phyloP scores from a whole-genome alignment of 2,113 vertebrate species.

The Spilogale gracilis region DNA sequence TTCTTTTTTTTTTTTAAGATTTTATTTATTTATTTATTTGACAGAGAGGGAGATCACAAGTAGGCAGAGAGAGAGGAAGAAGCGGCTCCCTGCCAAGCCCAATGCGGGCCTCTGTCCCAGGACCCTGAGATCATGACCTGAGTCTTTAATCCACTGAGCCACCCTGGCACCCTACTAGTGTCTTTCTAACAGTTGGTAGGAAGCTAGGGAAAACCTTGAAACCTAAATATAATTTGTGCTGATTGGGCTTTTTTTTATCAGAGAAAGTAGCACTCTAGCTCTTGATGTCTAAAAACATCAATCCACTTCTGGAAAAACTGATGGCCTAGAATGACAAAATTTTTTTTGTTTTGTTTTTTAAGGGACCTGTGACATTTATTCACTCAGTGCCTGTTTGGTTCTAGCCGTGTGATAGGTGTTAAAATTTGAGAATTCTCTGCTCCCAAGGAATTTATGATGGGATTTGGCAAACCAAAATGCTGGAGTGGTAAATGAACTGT shows the following conservation, averaged over 20 bases:
- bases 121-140: too few species aligned
- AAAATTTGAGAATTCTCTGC: neutral
- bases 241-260: neutral
- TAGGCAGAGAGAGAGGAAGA: too few species aligned
- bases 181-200: neutral
- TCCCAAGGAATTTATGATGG: neutral
- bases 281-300: neutral
- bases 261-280: neutral
- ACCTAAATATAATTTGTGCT: neutral
- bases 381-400: neutral
- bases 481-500: neutral
- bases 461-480: constrained; percentile 11
- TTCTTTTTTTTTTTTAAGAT: too few species aligned
- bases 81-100: too few species aligned
- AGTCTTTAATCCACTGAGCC: too few species aligned
- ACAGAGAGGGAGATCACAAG: too few species aligned
- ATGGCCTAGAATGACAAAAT: neutral
- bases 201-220: constrained; percentile 22
- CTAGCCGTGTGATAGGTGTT: neutral
- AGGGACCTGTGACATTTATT: neutral
- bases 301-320: neutral
- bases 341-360: neutral
- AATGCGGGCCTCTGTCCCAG: too few species aligned
- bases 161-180: neutral
- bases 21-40: too few species aligned